phyloP scores from a whole-genome alignment of 2,113 vertebrate species.

The Saiga tatarica region DNA sequence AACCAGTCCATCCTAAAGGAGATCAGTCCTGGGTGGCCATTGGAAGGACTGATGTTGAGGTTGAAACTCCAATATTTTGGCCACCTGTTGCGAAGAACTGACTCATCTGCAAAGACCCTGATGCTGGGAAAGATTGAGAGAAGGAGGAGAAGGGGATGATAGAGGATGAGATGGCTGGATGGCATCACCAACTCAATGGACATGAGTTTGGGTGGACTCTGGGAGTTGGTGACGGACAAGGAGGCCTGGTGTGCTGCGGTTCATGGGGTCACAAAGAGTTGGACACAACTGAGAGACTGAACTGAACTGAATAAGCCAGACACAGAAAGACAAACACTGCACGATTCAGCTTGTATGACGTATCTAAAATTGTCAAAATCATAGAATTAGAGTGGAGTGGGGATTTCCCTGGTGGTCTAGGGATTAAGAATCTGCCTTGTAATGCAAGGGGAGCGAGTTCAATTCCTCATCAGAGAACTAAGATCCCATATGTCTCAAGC shows the following conservation, averaged over 20 bases:
- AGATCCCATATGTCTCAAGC: background rate
- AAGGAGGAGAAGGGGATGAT: fast-evolving
- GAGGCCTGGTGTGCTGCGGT: background rate
- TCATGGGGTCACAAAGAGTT: background rate
- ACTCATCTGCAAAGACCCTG: background rate
- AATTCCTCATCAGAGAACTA: background rate
- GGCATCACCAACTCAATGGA: background rate
- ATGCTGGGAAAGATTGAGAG: background rate
- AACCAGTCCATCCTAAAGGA: background rate
- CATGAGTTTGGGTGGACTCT: background rate
- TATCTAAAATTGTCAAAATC: background rate
- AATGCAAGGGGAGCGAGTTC: background rate
- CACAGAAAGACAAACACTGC: background rate
- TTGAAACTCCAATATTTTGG: background rate
- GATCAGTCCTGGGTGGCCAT: background rate
- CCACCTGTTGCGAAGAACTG: background rate
- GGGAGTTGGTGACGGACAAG: background rate
- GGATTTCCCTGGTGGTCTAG: background rate
- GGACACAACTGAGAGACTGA: fast-evolving
- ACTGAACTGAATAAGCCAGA: background rate
- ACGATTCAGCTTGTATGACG: background rate
- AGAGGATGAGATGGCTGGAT: background rate
- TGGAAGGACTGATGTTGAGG: background rate
- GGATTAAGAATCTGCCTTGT: background rate
- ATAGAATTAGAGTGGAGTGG: background rate